These are phyloP conservation scores for Trissonchulus latispiculum DNA, from an alignment of 2,888 invertebrate genomes.

Conservation along the genomic window DNA sequence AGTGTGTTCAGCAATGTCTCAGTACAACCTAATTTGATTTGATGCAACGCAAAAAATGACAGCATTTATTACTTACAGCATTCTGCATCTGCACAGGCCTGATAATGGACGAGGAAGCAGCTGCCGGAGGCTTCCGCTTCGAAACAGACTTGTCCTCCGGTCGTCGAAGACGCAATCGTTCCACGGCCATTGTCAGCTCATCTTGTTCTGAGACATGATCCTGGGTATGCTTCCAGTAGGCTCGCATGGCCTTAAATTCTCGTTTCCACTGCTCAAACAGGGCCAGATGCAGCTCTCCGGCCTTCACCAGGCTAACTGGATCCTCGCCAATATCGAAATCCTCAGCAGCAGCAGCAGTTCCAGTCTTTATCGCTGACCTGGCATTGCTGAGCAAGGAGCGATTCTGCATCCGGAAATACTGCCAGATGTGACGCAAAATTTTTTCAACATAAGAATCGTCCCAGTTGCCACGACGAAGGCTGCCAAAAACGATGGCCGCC, in stretches of 20 bases:
- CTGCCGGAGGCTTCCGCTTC: too few species aligned
- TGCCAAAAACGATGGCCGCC: not conserved
- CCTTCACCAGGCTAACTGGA: constrained; percentile 41
- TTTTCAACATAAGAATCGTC: not conserved
- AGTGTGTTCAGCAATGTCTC: too few species aligned
- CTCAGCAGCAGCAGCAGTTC: constrained; percentile 48
- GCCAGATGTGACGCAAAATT: not conserved
- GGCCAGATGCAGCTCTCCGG: constrained; percentile 52
- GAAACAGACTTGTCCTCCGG: too few species aligned
- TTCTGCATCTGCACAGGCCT: too few species aligned
- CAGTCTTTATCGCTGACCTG: constrained; percentile 58
- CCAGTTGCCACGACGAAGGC: not conserved
- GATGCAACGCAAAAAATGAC: too few species aligned
- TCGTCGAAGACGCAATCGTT: too few species aligned
- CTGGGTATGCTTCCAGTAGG: constrained; percentile 15
- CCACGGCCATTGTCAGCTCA: constrained; percentile 62
- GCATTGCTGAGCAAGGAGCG: constrained; percentile 43
- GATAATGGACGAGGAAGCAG: too few species aligned
- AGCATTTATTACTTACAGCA: too few species aligned
- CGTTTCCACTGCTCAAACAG: constrained; percentile 56
- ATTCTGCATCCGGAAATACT: not conserved
- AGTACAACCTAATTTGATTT: too few species aligned
- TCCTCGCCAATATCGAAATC: not conserved
- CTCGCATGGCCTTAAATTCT: constrained; percentile 53
- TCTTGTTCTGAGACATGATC: constrained; percentile 48